These are phyloP conservation scores for Meda fulgida DNA, from an alignment of 2,797 vertebrate species.

Conservation along the genomic window DNA sequence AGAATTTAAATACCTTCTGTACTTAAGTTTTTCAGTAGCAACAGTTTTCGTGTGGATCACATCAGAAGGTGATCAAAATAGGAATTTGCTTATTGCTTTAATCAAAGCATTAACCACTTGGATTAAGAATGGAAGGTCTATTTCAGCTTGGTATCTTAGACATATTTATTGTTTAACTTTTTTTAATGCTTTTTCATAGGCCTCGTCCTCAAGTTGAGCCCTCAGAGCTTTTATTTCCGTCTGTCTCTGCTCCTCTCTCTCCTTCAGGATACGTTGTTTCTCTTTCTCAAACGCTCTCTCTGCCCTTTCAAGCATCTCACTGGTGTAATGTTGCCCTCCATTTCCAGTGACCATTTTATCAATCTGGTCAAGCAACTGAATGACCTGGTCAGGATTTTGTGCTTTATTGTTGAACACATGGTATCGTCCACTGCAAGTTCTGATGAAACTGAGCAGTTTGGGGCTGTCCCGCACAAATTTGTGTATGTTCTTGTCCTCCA, in stretches of 20 bases:
- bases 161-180: background rate
- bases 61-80: background rate
- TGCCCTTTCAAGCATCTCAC: conserved; percentile 10
- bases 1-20: background rate
- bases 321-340: conserved; percentile 19
- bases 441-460: background rate
- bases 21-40: background rate
- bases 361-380: conserved; percentile 33
- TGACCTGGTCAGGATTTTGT: conserved; percentile 15
- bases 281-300: conserved; percentile 14
- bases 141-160: background rate
- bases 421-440: conserved; percentile 9
- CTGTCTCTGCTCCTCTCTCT: background rate
- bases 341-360: conserved; percentile 43
- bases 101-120: background rate
- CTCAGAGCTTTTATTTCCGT: background rate
- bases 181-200: background rate
- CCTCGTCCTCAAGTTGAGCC: background rate
- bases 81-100: background rate
- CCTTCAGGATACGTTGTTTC: conserved; percentile 8
- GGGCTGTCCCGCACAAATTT: conserved; percentile 6
- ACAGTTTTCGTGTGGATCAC: background rate
- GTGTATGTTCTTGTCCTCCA: conserved; percentile 25
- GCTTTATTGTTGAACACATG: conserved; percentile 34
- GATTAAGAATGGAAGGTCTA: background rate